Conservation (phyloP, 2,113 vertebrate species). For the Xyrauchen texanus region DNA sequence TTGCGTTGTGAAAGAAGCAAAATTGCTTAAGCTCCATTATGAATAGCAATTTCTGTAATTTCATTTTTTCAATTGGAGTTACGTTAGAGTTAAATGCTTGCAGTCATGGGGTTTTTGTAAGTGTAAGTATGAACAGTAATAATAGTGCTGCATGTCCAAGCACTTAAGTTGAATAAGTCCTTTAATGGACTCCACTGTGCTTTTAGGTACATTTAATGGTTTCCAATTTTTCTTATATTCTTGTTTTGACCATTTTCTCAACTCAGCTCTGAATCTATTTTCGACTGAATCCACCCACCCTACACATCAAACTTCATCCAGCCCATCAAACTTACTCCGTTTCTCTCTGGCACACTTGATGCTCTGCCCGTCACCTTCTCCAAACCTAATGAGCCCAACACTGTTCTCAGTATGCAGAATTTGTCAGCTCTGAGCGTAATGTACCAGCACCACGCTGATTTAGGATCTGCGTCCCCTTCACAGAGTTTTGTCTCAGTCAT, state of each 20-base stretch:
- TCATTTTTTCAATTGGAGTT: background rate
- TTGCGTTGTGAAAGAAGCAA: background rate
- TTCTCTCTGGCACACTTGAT: constrained; percentile 10
- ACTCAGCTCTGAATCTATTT: background rate
- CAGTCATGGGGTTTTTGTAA: no score
- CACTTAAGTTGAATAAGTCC: no score
- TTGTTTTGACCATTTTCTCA: no score
- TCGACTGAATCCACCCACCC: background rate
- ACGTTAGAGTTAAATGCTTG: background rate
- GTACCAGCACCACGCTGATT: constrained; percentile 10
- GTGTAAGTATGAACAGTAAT: no score
- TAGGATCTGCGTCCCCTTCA: background rate
- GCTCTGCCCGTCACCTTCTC: background rate
- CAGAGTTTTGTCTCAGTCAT: background rate
- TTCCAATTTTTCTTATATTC: no score
- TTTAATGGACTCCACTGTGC: no score
- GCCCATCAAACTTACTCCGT: background rate
- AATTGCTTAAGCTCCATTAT: constrained; percentile 5
- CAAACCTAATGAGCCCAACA: constrained; percentile 12
- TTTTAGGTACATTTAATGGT: no score
- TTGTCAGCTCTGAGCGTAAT: constrained; percentile 24
- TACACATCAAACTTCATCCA: background rate
- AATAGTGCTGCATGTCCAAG: no score
- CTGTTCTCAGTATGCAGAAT: background rate
- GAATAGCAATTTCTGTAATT: constrained; percentile 24